Percentiles rank a stretch among this genome's conserved stretches.
Evolutionary conservation across 1,140 invertebrate genomes (phyloP).

Genomic region (Zaprionus davidi): DNA sequence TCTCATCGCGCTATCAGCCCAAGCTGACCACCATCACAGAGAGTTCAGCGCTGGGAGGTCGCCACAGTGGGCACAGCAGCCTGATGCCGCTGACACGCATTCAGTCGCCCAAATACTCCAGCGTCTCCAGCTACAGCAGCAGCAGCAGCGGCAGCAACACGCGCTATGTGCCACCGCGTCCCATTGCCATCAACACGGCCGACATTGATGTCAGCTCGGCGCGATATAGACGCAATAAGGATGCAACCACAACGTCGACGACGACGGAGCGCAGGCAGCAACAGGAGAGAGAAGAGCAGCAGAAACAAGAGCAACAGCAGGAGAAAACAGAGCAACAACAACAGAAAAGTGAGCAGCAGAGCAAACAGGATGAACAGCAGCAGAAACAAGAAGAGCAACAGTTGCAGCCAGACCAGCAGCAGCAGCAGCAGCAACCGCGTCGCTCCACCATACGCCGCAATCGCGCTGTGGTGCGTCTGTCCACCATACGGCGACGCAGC

Average conservation of each 20-base stretch:
- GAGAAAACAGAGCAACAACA: constrained; percentile 15
- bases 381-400: constrained; percentile 2
- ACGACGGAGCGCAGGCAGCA: constrained; percentile 35
- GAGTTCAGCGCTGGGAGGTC: constrained; percentile 69
- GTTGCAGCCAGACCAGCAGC: constrained; percentile 11
- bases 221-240: constrained; percentile 85
- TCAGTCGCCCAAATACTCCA: constrained; percentile 84
- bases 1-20: constrained; percentile 87
- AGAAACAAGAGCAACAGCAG: constrained; percentile 11
- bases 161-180: constrained; percentile 85
- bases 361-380: constrained; percentile 10
- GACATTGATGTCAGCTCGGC: constrained; percentile 91
- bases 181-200: constrained; percentile 90
- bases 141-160: constrained; percentile 41
- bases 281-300: constrained; percentile 4
- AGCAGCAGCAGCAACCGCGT: constrained; percentile 55
- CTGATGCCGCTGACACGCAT: constrained; percentile 83
- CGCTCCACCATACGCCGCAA: constrained; percentile 88
- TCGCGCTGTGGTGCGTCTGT: constrained; percentile 89
- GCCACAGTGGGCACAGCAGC: constrained; percentile 59
- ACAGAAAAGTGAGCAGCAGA: background rate
- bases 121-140: constrained; percentile 41
- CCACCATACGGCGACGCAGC: constrained; percentile 87
- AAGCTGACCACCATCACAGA: constrained; percentile 90
- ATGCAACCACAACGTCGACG: constrained; percentile 15